Evolutionary conservation across 2,113 vertebrate genomes (phyloP).

Genomic region (Zingel zingel): DNA sequence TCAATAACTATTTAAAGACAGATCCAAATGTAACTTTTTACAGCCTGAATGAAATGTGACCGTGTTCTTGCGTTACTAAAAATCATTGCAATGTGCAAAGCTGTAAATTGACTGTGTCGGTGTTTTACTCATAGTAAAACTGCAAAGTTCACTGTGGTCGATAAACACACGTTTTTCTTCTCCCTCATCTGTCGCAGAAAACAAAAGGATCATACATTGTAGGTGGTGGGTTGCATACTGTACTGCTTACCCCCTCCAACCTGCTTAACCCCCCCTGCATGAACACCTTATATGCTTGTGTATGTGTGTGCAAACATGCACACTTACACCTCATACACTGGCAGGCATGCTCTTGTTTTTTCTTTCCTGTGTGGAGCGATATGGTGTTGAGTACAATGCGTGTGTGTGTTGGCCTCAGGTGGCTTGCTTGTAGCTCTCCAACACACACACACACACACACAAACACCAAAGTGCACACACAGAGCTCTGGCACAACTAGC

Average conservation of each 20-base stretch:
- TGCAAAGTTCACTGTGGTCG: slow-evolving; percentile 11
- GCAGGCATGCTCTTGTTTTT: slow-evolving; percentile 45
- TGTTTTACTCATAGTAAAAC: slow-evolving; percentile 31
- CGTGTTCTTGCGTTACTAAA: not conserved
- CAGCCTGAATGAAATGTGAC: slow-evolving; percentile 1
- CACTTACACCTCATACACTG: slow-evolving; percentile 20
- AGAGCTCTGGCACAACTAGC: slow-evolving; percentile 52
- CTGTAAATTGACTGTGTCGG: slow-evolving; percentile 22
- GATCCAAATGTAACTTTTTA: not conserved
- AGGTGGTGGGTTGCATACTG: slow-evolving; percentile 80
- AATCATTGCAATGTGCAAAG: slow-evolving; percentile 20
- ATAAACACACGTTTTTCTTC: slow-evolving; percentile 57
- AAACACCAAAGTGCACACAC: not conserved
- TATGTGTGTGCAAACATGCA: slow-evolving; percentile 7
- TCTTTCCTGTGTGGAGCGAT: not conserved
- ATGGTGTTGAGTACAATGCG: slow-evolving; percentile 26
- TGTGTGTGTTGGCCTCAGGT: slow-evolving; percentile 52
- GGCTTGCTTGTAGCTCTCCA: slow-evolving; percentile 38
- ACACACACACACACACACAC: slow-evolving; percentile 25
- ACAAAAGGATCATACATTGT: slow-evolving; percentile 85
- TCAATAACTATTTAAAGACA: not conserved
- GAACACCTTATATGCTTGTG: slow-evolving; percentile 7
- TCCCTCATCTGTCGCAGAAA: slow-evolving; percentile 75
- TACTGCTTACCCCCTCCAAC: slow-evolving; percentile 44
- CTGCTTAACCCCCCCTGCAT: slow-evolving; percentile 47